Evolutionary conservation across 2,113 vertebrate genomes (phyloP).

Genomic region (Cisticola juncidis): DNA sequence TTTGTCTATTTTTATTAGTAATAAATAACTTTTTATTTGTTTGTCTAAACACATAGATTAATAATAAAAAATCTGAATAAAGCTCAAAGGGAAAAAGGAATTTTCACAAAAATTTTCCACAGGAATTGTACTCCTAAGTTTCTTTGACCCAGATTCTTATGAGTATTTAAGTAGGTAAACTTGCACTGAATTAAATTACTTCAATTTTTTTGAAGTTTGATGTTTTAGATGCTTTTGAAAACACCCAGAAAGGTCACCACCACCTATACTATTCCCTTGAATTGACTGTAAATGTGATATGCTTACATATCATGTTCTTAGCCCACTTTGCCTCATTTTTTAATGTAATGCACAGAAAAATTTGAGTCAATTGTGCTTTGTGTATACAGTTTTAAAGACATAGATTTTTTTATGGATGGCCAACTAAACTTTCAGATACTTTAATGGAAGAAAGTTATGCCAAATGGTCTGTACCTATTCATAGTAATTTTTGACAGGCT

Average conservation of each 20-base stretch:
- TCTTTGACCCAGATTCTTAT: neutral
- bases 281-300: neutral
- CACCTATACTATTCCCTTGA: neutral
- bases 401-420: neutral
- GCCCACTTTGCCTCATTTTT: neutral
- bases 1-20: neutral
- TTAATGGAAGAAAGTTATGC: neutral
- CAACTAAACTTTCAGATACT: neutral
- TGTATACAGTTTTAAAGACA: neutral
- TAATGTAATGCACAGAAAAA: neutral
- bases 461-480: neutral
- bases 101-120: neutral
- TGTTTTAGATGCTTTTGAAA: neutral
- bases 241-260: neutral
- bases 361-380: fast-evolving
- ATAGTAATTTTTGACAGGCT: neutral
- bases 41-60: neutral
- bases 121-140: neutral
- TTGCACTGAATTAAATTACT: neutral
- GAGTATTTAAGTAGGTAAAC: neutral
- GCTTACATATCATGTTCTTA: neutral
- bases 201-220: neutral
- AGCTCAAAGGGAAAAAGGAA: neutral
- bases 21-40: neutral
- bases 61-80: neutral